Conservation (phyloP, 2,797 vertebrate genomes). For the Centroberyx gerrardi region DNA sequence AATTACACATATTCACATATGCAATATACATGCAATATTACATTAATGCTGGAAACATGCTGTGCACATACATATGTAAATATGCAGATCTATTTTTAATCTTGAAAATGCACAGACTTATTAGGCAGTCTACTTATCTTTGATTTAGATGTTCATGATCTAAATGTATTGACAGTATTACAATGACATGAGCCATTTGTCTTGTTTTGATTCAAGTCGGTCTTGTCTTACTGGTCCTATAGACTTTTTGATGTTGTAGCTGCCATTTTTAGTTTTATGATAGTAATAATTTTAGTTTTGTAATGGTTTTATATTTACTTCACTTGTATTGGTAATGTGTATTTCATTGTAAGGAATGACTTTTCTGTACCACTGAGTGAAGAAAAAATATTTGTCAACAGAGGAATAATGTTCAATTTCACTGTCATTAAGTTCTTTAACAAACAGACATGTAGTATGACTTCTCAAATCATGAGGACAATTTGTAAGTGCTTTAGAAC, state of each 20-base stretch:
- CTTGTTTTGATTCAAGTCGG: slow-evolving; percentile 57
- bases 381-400: slow-evolving; percentile 43
- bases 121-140: slow-evolving; percentile 51
- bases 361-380: slow-evolving; percentile 58
- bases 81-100: slow-evolving; percentile 81
- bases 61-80: slow-evolving; percentile 80
- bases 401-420: slow-evolving; percentile 38
- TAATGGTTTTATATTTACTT: slow-evolving; percentile 56
- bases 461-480: slow-evolving; percentile 28
- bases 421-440: slow-evolving; percentile 38
- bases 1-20: slow-evolving; percentile 72
- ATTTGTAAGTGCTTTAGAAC: slow-evolving; percentile 36
- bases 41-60: slow-evolving; percentile 76
- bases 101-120: slow-evolving; percentile 68
- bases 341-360: slow-evolving; percentile 56
- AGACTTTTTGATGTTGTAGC: slow-evolving; percentile 53
- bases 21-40: slow-evolving; percentile 84
- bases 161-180: slow-evolving; percentile 47
- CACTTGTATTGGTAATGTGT: slow-evolving; percentile 55
- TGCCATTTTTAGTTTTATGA: slow-evolving; percentile 47
- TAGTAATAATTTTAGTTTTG: slow-evolving; percentile 51
- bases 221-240: slow-evolving; percentile 49
- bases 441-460: slow-evolving; percentile 32
- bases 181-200: slow-evolving; percentile 67
- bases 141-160: slow-evolving; percentile 46